Evolutionary conservation across 2,888 invertebrate species (phyloP).

Genomic region (Scaptomyza flava): DNA sequence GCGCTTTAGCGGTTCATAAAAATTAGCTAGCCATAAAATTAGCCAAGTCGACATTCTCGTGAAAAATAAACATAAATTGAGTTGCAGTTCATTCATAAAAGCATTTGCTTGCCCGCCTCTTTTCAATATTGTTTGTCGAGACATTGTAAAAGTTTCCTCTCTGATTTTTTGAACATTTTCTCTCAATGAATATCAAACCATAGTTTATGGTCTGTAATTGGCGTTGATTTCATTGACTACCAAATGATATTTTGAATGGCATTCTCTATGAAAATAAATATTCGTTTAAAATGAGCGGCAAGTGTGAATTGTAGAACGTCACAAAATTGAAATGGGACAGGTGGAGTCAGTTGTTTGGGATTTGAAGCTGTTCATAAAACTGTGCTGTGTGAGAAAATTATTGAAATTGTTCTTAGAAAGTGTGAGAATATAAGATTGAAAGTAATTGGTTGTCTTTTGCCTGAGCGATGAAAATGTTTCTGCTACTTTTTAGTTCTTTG

Average conservation of each 20-base stretch:
- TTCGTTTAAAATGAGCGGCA: constrained; percentile 26
- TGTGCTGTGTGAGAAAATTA: background rate
- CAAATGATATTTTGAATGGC: constrained; percentile 25
- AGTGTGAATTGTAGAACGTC: constrained; percentile 36
- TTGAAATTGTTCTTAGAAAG: constrained; percentile 20
- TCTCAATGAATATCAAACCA: constrained; percentile 29
- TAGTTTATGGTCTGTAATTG: constrained; percentile 26
- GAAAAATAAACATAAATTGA: constrained; percentile 63
- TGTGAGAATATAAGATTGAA: background rate
- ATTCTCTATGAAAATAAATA: constrained; percentile 21
- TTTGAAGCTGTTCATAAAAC: constrained; percentile 53
- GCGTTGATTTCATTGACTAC: constrained; percentile 27
- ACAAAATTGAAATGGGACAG: constrained; percentile 18
- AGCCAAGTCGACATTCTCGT: constrained; percentile 42
- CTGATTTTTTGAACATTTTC: constrained; percentile 11
- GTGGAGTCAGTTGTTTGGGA: constrained; percentile 29
- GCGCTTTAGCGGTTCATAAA: constrained; percentile 71
- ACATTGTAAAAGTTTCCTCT: constrained; percentile 22
- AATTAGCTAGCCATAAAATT: constrained; percentile 74
- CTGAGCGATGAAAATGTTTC: no score
- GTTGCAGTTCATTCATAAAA: constrained; percentile 74
- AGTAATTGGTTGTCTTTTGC: no score
- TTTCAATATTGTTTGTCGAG: constrained; percentile 28
- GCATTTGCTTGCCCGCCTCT: constrained; percentile 6
- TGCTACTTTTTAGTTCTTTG: no score